Evolutionary conservation across 2,888 invertebrate genomes (phyloP).

Genomic region (Xylocampa areola): DNA sequence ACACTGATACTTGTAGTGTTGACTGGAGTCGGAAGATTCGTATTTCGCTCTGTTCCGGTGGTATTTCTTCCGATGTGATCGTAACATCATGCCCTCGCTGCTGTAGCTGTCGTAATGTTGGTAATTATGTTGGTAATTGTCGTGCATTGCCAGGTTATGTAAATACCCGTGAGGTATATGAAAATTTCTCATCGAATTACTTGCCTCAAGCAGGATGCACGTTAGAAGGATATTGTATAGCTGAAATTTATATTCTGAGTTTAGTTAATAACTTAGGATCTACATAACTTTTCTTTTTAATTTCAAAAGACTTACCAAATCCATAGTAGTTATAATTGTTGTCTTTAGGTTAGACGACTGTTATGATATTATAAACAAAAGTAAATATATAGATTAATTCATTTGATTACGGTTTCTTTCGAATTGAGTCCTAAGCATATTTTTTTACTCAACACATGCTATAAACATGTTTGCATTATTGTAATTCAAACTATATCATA

Average conservation of each 20-base stretch:
- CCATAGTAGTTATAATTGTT: not conserved
- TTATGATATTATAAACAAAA: too few relatives aligned
- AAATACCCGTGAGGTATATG: slow-evolving; percentile 20
- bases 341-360: too few relatives aligned
- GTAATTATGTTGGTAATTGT: slow-evolving; percentile 8
- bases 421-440: not conserved
- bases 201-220: slow-evolving; percentile 19
- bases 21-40: slow-evolving; percentile 28
- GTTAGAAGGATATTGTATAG: slow-evolving; percentile 15
- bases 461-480: slow-evolving; percentile 10
- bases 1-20: slow-evolving; percentile 20
- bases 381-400: not conserved
- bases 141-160: slow-evolving; percentile 7
- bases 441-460: not conserved
- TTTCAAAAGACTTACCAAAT: slow-evolving; percentile 6
- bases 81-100: slow-evolving; percentile 32
- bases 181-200: slow-evolving; percentile 16
- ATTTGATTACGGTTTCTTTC: slow-evolving; percentile 10
- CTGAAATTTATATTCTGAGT: slow-evolving; percentile 29
- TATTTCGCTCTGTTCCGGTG: not conserved
- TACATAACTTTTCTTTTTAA: too few relatives aligned
- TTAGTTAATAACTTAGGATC: not conserved
- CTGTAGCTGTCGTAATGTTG: slow-evolving; percentile 28
- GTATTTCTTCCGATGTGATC: slow-evolving; percentile 3
- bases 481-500: slow-evolving; percentile 12